phyloP scores from a whole-genome alignment of 1,140 invertebrate species.

The Phymorhynchus buccinoides region DNA sequence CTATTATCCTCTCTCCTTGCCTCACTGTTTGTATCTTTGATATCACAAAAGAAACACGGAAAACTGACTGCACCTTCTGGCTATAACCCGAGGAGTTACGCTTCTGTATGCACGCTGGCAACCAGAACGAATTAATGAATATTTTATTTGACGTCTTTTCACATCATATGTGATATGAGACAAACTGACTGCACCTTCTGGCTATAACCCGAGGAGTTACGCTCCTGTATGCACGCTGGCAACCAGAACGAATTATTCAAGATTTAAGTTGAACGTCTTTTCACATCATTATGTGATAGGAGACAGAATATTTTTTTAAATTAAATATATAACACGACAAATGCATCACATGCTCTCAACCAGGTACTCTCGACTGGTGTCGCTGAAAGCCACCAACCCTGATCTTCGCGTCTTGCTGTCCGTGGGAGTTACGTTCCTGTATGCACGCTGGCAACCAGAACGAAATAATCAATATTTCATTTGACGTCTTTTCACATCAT shows the following conservation, averaged over 20 bases:
- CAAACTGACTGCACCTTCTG: too few relatives aligned
- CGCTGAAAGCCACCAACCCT: constrained; percentile 47
- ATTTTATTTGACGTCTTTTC: neutral
- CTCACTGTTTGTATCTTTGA: too few relatives aligned
- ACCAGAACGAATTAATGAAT: neutral
- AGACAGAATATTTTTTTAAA: neutral
- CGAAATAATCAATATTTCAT: neutral
- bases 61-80: too few relatives aligned
- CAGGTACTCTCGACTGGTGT: constrained; percentile 43
- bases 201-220: neutral
- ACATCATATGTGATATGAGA: too few relatives aligned
- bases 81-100: neutral
- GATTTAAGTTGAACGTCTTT: neutral
- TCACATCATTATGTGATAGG: neutral
- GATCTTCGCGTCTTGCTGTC: constrained; percentile 87
- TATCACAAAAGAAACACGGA: too few relatives aligned
- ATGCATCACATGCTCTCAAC: neutral
- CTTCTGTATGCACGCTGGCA: neutral
- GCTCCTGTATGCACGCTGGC: neutral
- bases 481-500: neutral
- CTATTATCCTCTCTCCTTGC: too few relatives aligned
- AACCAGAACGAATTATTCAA: neutral
- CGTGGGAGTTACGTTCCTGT: constrained; percentile 73
- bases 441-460: neutral
- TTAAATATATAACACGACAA: neutral